These are phyloP conservation scores for Anniella stebbinsi DNA, from an alignment of 2,797 vertebrate genomes.

Conservation along the genomic window DNA sequence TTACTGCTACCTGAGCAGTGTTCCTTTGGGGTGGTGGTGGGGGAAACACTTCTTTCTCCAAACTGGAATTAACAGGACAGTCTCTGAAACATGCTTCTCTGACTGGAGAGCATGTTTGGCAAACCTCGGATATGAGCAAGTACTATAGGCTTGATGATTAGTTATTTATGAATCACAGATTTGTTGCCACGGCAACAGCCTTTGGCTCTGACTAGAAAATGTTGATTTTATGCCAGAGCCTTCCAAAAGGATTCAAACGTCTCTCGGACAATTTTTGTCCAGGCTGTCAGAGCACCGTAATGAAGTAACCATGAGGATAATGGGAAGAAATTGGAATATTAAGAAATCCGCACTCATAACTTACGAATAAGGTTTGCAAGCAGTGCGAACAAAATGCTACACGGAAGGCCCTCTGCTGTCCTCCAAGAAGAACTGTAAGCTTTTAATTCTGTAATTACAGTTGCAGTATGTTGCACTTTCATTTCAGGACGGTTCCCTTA, in stretches of 20 bases:
- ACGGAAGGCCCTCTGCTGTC: not conserved
- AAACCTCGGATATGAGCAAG: slow-evolving; percentile 38
- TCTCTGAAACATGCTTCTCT: not conserved
- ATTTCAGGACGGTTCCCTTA: not conserved
- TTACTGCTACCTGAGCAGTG: not conserved
- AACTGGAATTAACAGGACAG: not conserved
- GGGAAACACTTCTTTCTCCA: not conserved
- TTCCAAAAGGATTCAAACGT: slow-evolving; percentile 20
- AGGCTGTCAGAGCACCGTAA: not conserved
- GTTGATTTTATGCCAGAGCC: slow-evolving; percentile 29
- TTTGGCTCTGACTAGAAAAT: slow-evolving; percentile 34
- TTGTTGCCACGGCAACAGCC: slow-evolving; percentile 68
- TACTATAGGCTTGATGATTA: slow-evolving; percentile 52
- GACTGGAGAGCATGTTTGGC: not conserved
- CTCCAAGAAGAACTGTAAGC: not conserved
- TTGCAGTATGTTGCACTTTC: not conserved
- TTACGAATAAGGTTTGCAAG: not conserved
- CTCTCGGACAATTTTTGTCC: not conserved
- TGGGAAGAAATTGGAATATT: not conserved
- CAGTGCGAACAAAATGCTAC: not conserved
- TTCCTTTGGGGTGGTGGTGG: not conserved
- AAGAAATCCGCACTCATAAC: not conserved
- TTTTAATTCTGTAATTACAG: not conserved
- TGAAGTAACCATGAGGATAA: not conserved
- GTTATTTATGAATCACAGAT: slow-evolving; percentile 53